phyloP scores from a whole-genome alignment of 1,140 invertebrate genomes.

The Oscheius sp. region DNA sequence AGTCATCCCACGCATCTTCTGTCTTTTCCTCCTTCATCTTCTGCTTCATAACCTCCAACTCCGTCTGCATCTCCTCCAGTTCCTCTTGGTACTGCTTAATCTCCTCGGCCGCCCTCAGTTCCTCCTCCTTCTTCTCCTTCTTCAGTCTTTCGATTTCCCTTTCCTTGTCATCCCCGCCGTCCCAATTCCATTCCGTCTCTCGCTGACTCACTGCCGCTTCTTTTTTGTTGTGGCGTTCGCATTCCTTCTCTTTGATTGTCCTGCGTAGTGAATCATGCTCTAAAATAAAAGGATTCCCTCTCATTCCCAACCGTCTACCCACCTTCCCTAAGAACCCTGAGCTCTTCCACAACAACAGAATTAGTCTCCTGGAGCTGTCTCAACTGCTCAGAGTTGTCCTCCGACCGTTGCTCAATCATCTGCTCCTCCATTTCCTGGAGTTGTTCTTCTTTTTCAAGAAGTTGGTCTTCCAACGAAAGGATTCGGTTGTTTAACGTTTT shows the following conservation, averaged over 20 bases:
- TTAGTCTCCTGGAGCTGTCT: background rate
- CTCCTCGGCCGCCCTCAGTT: background rate
- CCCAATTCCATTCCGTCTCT: no score
- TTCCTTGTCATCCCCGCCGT: constrained; percentile 8
- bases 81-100: background rate
- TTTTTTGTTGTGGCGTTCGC: background rate
- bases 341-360: background rate
- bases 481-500: constrained; percentile 17
- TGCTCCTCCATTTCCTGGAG: constrained; percentile 17
- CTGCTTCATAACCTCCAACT: background rate
- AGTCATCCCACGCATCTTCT: constrained; percentile 12
- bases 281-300: background rate
- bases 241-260: constrained; percentile 1
- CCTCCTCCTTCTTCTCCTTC: constrained; percentile 5
- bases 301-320: background rate
- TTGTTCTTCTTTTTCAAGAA: constrained; percentile 16
- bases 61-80: background rate
- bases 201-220: background rate
- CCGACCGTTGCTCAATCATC: background rate
- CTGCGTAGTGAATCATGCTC: background rate
- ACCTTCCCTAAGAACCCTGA: background rate
- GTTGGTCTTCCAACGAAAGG: constrained; percentile 22
- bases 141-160: background rate
- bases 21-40: background rate
- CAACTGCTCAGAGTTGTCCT: background rate